Percentiles rank a stretch among this genome's conserved stretches.
Evolutionary conservation across 2,113 vertebrate genomes (phyloP).

Genomic region (Pongo abelii): DNA sequence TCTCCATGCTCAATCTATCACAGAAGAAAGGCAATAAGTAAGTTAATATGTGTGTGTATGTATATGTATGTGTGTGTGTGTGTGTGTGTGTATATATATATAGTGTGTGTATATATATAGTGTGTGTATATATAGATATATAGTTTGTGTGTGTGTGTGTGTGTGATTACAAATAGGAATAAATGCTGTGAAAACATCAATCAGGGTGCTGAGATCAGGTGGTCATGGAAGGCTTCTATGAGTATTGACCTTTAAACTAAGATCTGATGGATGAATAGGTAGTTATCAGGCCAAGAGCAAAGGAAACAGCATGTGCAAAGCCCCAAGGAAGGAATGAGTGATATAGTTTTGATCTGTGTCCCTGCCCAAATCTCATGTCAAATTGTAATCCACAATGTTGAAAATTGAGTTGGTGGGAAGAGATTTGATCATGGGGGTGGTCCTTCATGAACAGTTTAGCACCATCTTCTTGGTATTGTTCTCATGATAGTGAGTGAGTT

Average conservation of each 20-base stretch:
- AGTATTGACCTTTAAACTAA: background rate
- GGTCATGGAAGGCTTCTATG: background rate
- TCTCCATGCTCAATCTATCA: background rate
- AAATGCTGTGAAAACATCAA: background rate
- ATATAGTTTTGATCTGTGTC: too few relatives aligned
- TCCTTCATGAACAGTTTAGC: too few relatives aligned
- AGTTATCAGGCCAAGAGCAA: background rate
- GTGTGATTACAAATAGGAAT: background rate
- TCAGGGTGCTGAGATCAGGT: too few relatives aligned
- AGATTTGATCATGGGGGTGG: too few relatives aligned
- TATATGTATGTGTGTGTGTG: background rate
- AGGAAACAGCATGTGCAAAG: background rate
- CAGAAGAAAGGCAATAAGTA: background rate
- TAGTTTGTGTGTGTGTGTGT: background rate
- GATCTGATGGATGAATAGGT: background rate
- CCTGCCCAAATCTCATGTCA: too few relatives aligned
- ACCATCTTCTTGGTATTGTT: too few relatives aligned
- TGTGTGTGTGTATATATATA: too few relatives aligned
- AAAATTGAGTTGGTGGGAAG: too few relatives aligned
- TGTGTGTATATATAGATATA: too few relatives aligned
- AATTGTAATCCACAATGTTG: too few relatives aligned
- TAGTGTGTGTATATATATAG: background rate
- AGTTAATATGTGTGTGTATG: background rate
- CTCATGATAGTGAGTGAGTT: too few relatives aligned
- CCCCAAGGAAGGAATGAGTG: background rate